Evolutionary conservation across 2,113 vertebrate species (phyloP), one percentile per base, ranked within the genome.

Genomic region (Apistogramma diplotaenia): DNA sequence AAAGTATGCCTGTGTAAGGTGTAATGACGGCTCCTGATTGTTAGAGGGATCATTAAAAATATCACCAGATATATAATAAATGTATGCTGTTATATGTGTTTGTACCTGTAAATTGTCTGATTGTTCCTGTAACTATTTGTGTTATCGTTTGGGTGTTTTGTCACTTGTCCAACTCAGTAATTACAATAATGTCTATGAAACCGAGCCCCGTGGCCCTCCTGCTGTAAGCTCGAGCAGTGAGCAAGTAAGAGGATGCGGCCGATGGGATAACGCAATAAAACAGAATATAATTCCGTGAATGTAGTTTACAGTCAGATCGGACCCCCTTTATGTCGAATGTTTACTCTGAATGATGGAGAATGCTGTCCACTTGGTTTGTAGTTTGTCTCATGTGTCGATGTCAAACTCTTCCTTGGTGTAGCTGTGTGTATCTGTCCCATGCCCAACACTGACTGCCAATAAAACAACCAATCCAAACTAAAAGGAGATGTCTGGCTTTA

Each of bases 391-490:
- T 86, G 81, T 83, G 74, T 93, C 77, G 18, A 51, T 65, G 76
- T 89, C 77, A 54, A 78, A 83, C 27, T 82, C 55, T 78, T 83
- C 58, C 81, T 81, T 79, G 78, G 79, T 83, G 84, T 93, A 82
- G n/a, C 79, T 59, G 65, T 81, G 80, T 90, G 87, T 92, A 75
- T 83, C 81, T 78, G 86, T 91, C 85, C 79, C 85, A 85, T 76
- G 46, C 70, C 89, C 85, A 89, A 82, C 59, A 81, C 79, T 85
- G 77, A 90, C 91, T 92, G 90, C 91, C 90, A 93, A 93, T 94
- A 90, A 94, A 93, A 83, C 8, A 82, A 72, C 54, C 16, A 4
- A 81, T 77, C 49, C 40, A 82, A 89, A 81, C 71, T 27, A 13
- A 82, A 74, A 56, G 55, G 37, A 76, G 16, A n/a, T 76, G 55